A percentile compares a stretch with the other conserved stretches of the same genome.
phyloP scores from a whole-genome alignment of 23 tunicate genomes.

The Ciona savignyi region DNA sequence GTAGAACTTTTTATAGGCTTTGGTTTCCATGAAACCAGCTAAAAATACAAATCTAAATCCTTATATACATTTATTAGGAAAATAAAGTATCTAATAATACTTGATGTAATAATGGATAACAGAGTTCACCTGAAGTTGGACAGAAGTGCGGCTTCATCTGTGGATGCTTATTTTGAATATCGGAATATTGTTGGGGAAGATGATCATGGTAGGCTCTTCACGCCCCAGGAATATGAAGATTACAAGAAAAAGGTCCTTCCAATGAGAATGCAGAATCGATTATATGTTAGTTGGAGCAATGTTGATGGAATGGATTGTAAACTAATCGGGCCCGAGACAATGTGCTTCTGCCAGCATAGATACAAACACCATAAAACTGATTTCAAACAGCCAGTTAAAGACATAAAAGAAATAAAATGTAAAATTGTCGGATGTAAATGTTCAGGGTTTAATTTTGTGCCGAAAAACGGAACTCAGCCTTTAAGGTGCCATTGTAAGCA shows the following conservation, averaged over 20 bases:
- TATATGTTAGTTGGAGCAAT: constrained; percentile 82
- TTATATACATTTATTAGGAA: no score
- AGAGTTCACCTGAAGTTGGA: constrained; percentile 54
- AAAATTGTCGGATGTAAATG: constrained; percentile 47
- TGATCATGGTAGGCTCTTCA: constrained; percentile 82
- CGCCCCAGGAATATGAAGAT: constrained; percentile 77
- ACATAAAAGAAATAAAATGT: constrained; percentile 15
- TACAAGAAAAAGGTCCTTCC: constrained; percentile 76
- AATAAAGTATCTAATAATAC: no score
- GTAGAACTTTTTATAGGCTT: no score
- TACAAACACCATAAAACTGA: constrained; percentile 82
- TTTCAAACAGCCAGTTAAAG: constrained; percentile 23
- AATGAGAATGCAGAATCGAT: constrained; percentile 50
- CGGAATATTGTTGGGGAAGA: constrained; percentile 87
- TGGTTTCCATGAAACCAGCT: no score
- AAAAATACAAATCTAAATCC: no score
- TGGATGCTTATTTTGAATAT: constrained; percentile 89
- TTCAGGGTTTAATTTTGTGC: constrained; percentile 48
- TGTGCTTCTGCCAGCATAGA: constrained; percentile 85
- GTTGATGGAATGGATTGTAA: constrained; percentile 91
- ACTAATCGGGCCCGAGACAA: constrained; percentile 88
- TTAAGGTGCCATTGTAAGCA: constrained; percentile 86
- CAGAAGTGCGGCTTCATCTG: constrained; percentile 43
- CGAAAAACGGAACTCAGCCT: constrained; percentile 58
- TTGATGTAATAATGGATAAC: constrained; percentile 72